Conservation (phyloP, 1,140 invertebrate genomes). For the Pseudomyrmex cubaensis region DNA sequence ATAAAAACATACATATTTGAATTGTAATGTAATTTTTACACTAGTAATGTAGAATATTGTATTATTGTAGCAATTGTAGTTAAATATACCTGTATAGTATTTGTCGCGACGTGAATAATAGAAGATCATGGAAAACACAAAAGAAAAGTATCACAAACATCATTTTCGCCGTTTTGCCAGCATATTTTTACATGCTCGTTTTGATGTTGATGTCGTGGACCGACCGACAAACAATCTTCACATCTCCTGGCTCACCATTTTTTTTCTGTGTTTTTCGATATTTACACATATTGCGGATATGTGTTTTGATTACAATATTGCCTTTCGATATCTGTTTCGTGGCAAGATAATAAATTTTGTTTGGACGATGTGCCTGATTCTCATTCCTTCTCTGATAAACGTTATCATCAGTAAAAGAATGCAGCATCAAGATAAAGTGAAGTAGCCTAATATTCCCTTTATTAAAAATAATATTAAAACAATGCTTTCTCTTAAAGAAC, state of each 20-base stretch:
- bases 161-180: constrained; percentile 37
- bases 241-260: constrained; percentile 83
- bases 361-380: constrained; percentile 84
- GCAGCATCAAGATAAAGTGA: constrained; percentile 83
- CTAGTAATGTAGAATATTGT: no score
- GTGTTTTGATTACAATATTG: constrained; percentile 85
- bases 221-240: constrained; percentile 76
- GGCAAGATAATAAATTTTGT: constrained; percentile 81
- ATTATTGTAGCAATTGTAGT: no score
- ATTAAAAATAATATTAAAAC: not conserved
- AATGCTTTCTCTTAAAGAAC: not conserved
- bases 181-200: constrained; percentile 58
- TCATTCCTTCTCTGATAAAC: constrained; percentile 86
- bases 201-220: constrained; percentile 70
- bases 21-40: not conserved
- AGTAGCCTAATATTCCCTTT: not conserved
- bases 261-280: constrained; percentile 83
- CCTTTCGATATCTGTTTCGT: constrained; percentile 81
- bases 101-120: not conserved
- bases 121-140: constrained; percentile 25
- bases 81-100: not conserved
- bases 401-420: constrained; percentile 85
- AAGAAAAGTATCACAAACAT: constrained; percentile 7
- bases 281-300: constrained; percentile 85
- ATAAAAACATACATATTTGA: no score